Percentiles rank a stretch among this genome's conserved stretches.
These are phyloP conservation scores for Galeruca laticollis DNA, from an alignment of 2,888 invertebrate species.

Conservation along the genomic window DNA sequence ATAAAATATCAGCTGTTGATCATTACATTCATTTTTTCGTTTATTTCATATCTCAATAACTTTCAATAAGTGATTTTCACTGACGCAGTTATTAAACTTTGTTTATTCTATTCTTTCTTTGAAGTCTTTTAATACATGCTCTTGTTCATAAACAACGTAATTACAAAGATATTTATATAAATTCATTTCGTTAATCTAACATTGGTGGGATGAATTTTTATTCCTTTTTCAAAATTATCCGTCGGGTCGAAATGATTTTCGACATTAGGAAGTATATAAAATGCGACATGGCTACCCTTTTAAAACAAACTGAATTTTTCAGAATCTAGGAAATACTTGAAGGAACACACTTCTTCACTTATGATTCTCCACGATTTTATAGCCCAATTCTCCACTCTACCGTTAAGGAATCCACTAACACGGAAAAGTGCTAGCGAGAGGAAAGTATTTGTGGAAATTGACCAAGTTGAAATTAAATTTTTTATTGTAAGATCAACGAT, in stretches of 20 bases:
- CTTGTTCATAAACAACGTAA: no score
- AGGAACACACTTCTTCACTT: conserved; percentile 48
- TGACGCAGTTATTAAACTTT: no score
- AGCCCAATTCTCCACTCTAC: conserved; percentile 26
- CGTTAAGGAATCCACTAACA: conserved; percentile 33
- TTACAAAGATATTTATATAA: no score
- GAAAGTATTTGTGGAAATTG: conserved; percentile 20
- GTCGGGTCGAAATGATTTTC: conserved; percentile 13
- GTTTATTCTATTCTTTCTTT: no score
- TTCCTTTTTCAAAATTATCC: background rate
- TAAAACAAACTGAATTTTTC: conserved; percentile 51
- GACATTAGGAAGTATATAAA: conserved; percentile 37
- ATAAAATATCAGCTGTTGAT: no score
- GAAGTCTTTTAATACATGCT: no score
- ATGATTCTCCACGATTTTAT: conserved; percentile 30
- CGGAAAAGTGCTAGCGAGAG: conserved; percentile 28
- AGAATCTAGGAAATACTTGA: conserved; percentile 49
- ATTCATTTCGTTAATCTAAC: no score
- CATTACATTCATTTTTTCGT: no score
- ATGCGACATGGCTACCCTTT: conserved; percentile 39
- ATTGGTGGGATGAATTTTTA: no score
- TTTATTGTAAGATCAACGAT: no score
- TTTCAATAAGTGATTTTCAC: no score
- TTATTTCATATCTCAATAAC: no score
- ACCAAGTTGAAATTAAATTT: background rate